phyloP scores from a whole-genome alignment of 1,140 invertebrate genomes.

The Pseudomyrmex pallidus region DNA sequence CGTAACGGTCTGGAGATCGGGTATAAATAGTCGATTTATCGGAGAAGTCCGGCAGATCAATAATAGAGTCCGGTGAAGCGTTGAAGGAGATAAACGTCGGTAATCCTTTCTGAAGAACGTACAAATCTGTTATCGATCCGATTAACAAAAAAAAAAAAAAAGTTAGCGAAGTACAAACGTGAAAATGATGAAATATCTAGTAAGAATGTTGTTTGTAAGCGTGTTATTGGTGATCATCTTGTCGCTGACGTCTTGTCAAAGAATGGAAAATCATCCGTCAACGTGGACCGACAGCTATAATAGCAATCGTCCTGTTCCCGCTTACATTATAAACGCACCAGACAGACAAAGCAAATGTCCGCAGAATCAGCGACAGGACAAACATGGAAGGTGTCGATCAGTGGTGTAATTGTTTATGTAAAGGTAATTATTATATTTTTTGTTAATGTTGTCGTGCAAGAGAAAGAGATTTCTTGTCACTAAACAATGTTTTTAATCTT shows the following conservation, averaged over 20 bases:
- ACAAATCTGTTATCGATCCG: not conserved
- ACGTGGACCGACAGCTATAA: too few relatives aligned
- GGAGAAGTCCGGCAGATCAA: not conserved
- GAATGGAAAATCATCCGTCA: not conserved
- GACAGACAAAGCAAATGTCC: not conserved
- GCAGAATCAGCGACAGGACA: not conserved
- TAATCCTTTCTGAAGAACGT: not conserved
- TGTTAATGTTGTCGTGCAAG: not conserved
- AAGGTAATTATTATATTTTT: slow-evolving; percentile 19
- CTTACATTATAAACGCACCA: not conserved
- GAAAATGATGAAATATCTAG: slow-evolving; percentile 12
- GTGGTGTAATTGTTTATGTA: not conserved
- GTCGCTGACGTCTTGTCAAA: not conserved
- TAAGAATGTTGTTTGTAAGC: not conserved
- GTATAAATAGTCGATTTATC: slow-evolving; percentile 31
- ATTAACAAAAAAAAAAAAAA: not conserved
- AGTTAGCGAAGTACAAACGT: not conserved
- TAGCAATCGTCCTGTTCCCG: not conserved
- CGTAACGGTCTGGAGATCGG: not conserved
- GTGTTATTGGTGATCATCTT: not conserved
- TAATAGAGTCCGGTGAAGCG: not conserved
- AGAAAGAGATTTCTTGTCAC: too few relatives aligned
- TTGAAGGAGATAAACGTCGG: not conserved
- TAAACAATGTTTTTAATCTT: too few relatives aligned
- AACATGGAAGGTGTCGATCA: not conserved